A percentile compares a stretch with the other conserved stretches of the same genome.
These are phyloP conservation scores for Trichogramma evanescens DNA, from an alignment of 2,888 invertebrate species.

Conservation along the genomic window DNA sequence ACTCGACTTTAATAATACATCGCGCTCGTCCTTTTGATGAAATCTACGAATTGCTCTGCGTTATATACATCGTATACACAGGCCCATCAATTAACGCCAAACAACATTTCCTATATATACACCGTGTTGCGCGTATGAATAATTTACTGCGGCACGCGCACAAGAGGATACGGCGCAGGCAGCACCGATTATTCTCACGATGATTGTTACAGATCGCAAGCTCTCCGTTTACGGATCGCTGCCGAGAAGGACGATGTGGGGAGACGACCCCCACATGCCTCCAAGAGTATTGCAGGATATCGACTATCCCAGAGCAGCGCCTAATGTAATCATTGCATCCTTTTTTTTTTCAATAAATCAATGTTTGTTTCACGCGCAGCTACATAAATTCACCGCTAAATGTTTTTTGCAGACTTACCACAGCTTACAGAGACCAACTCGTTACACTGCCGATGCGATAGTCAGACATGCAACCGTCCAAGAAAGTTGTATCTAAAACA, in stretches of 20 bases:
- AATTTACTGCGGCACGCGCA: too few relatives aligned
- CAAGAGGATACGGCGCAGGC: too few relatives aligned
- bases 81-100: too few relatives aligned
- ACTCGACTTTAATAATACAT: too few relatives aligned
- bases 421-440: slow-evolving; percentile 40
- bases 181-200: too few relatives aligned
- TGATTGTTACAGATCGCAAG: slow-evolving; percentile 36
- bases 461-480: slow-evolving; percentile 37
- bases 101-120: too few relatives aligned
- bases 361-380: background rate
- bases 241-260: slow-evolving; percentile 38
- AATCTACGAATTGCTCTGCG: too few relatives aligned
- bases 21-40: too few relatives aligned
- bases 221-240: slow-evolving; percentile 39
- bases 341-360: background rate
- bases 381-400: background rate
- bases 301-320: slow-evolving; percentile 39
- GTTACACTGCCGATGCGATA: slow-evolving; percentile 37
- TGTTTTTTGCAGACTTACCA: slow-evolving; percentile 35
- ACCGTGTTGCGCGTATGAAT: too few relatives aligned
- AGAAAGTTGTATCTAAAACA: slow-evolving; percentile 39
- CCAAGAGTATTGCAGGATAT: slow-evolving; percentile 37
- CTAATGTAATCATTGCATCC: slow-evolving; percentile 29
- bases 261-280: slow-evolving; percentile 37
- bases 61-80: too few relatives aligned